These are phyloP conservation scores for Tetramorium parvispinum DNA, from an alignment of 1,140 invertebrate genomes.

Conservation along the genomic window DNA sequence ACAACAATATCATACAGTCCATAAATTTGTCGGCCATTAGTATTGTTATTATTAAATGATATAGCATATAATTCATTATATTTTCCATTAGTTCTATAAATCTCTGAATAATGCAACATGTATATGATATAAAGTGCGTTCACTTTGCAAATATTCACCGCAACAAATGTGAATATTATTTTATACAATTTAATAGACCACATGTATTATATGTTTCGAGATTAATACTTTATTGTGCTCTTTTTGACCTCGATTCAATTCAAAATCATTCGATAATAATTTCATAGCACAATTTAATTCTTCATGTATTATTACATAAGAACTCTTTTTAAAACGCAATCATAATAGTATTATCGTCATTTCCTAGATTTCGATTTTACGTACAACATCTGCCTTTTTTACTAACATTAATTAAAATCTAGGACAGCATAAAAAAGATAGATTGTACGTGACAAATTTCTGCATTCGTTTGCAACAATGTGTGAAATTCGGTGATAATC, in stretches of 20 bases:
- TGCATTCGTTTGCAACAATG: neutral
- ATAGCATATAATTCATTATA: constrained; percentile 35
- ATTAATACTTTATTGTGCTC: constrained; percentile 19
- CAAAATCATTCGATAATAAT: neutral
- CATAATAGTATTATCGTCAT: neutral
- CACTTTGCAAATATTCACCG: constrained; percentile 45
- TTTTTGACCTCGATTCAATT: neutral
- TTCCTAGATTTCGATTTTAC: neutral
- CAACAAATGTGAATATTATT: constrained; percentile 29
- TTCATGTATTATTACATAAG: neutral
- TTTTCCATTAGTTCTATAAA: constrained; percentile 52
- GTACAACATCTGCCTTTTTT: neutral
- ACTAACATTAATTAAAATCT: neutral
- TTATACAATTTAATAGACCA: constrained; percentile 27
- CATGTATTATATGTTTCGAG: neutral
- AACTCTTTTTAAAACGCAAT: neutral
- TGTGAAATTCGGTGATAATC: constrained; percentile 35
- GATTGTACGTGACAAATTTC: neutral
- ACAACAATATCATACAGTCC: neutral
- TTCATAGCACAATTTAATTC: constrained; percentile 5
- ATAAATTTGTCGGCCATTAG: constrained; percentile 43
- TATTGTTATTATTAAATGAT: constrained; percentile 51
- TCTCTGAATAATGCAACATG: constrained; percentile 34
- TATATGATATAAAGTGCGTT: neutral
- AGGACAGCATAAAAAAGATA: neutral